Evolutionary conservation across 2,797 vertebrate species (phyloP), one percentile per base, ranked within the genome.

Genomic region (Heterohyrax brucei): DNA sequence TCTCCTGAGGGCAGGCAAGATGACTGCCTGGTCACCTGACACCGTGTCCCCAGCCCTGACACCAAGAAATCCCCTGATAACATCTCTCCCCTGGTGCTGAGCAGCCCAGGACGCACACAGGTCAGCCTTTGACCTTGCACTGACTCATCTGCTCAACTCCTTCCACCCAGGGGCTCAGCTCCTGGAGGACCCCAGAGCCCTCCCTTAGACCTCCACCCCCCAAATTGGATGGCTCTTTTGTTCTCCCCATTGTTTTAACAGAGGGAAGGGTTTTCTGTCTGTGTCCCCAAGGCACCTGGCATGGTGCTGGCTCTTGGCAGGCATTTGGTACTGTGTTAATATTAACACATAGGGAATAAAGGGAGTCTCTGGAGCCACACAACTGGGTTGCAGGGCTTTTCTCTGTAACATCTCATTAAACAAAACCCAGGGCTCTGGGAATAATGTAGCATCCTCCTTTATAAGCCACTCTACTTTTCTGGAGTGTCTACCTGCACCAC

Each of bases 281-380:
- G 64, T 95, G 21, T 81, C 33, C 48, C 0, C 28, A 39, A 62
- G 14, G 28, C 28, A 66, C 44, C n/a, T 62, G 79, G n/a, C 33
- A 3, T 44, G 8, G 3, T 39, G 50, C 22, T 75, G 75, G 73
- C 85, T 88, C 59, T 26, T 10, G 78, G 50, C 68, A 76, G 75
- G 62, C 53, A 53, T 78, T 78, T 46, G 62, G n/a, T 77, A 68
- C 75, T 82, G 93, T 81, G 46, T 64, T 59, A 26, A 48, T 82
- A 44, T 39, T 94, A 68, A 92, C n/a, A 66, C 26, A 30, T 9
- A 66, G 39, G 66, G 70, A 73, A 73, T 46, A 30, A 30, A 64
- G 33, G 68, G 18, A 66, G 44, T 81, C 39, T 62, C 79, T 80
- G 24, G 84, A 6, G 3, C 8, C 24, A 10, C 24, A 1, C 5